These are phyloP conservation scores for Euzetes globulus DNA, from an alignment of 2,888 invertebrate genomes.

Conservation along the genomic window DNA sequence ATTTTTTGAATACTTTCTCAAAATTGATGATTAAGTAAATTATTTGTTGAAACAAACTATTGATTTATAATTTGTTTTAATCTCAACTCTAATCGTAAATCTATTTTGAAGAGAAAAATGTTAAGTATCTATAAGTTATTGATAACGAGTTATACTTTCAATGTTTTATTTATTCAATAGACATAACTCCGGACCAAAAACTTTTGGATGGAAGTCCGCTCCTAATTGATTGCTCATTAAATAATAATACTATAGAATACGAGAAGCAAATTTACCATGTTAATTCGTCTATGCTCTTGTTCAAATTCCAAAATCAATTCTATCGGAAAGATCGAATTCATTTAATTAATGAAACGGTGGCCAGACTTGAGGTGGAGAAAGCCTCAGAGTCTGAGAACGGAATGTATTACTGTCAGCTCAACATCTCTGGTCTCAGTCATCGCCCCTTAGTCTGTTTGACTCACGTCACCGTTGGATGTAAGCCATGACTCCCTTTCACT, in stretches of 20 bases:
- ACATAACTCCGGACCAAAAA: slow-evolving; percentile 3
- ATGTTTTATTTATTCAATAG: no score
- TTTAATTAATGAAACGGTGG: slow-evolving; percentile 25
- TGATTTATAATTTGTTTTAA: no score
- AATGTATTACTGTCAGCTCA: slow-evolving; percentile 36
- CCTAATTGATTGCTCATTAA: not conserved
- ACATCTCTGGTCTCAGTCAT: slow-evolving; percentile 13
- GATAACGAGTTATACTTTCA: not conserved
- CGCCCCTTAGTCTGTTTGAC: slow-evolving; percentile 36
- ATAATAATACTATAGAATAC: slow-evolving; percentile 8
- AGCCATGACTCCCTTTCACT: slow-evolving; percentile 31
- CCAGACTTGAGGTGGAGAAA: slow-evolving; percentile 35
- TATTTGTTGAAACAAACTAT: no score
- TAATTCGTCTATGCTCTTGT: not conserved
- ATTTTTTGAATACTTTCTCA: no score
- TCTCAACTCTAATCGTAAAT: no score
- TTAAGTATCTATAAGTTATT: not conserved
- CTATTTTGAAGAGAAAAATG: no score
- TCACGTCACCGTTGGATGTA: slow-evolving; percentile 38
- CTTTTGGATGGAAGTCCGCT: not conserved
- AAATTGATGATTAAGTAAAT: no score
- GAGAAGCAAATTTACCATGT: not conserved
- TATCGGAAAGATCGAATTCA: not conserved
- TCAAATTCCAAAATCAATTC: not conserved
- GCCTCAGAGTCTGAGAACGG: slow-evolving; percentile 34